Evolutionary conservation across 2,797 vertebrate species (phyloP).

Genomic region (Lates japonicus): DNA sequence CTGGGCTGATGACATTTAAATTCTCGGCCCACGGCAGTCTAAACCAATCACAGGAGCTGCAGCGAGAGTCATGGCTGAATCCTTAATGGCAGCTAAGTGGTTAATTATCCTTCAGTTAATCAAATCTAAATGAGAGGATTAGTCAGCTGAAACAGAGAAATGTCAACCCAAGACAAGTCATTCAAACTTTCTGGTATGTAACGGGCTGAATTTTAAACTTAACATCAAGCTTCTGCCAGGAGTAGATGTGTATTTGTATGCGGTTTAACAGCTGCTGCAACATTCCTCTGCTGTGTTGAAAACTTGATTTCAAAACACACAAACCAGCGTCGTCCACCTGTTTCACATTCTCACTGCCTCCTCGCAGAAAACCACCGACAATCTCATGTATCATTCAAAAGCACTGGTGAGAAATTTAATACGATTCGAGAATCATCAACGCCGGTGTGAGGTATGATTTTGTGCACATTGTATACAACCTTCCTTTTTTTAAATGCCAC

Average conservation of each 20-base stretch:
- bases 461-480: neutral
- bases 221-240: neutral
- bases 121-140: neutral
- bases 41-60: neutral
- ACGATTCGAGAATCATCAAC: neutral
- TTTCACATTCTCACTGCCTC: conserved; percentile 27
- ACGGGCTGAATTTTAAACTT: neutral
- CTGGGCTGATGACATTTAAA: neutral
- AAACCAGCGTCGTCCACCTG: conserved; percentile 17
- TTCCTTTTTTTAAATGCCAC: neutral
- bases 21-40: neutral
- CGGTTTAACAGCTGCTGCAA: neutral
- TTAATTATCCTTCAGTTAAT: neutral
- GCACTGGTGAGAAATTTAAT: neutral
- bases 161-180: neutral
- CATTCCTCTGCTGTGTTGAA: conserved; percentile 17
- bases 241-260: neutral
- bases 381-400: neutral
- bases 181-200: too few species aligned
- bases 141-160: neutral
- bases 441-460: neutral
- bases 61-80: neutral
- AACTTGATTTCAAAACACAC: conserved; percentile 35
- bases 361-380: conserved; percentile 14
- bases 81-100: neutral